These are phyloP conservation scores for Brenthis hecate DNA, from an alignment of 2,888 invertebrate genomes.

Conservation along the genomic window DNA sequence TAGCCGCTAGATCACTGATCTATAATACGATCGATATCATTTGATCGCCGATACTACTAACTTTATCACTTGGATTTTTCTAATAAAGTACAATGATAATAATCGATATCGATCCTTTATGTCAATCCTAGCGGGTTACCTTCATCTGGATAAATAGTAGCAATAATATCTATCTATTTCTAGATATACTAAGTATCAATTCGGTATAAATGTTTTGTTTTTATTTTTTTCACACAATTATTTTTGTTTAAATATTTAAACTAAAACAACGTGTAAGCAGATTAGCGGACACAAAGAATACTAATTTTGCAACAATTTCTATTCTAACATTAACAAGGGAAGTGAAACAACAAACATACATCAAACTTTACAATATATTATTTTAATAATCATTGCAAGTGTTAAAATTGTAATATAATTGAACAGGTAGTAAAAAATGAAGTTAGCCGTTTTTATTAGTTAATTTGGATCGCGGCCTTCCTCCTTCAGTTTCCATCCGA, in stretches of 20 bases:
- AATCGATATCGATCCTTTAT: no score
- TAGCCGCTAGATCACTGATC: conserved; percentile 44
- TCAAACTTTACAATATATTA: not conserved
- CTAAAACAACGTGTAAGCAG: no score
- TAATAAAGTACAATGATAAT: not conserved
- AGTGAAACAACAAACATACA: not conserved
- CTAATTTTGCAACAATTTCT: no score
- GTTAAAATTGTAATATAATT: not conserved
- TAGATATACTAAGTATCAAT: conserved; percentile 6
- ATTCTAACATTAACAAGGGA: not conserved
- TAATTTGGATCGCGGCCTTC: conserved; percentile 27
- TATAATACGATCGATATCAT: conserved; percentile 16
- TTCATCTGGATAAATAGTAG: no score
- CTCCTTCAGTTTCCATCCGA: conserved; percentile 41
- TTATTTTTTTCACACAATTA: no score
- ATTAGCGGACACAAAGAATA: no score
- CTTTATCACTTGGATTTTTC: not conserved
- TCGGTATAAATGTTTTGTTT: conserved; percentile 40
- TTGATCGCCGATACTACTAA: conserved; percentile 24
- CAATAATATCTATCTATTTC: no score
- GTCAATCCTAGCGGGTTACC: no score
- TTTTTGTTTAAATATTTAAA: no score
- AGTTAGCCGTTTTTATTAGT: conserved; percentile 25
- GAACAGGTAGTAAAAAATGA: conserved; percentile 12
- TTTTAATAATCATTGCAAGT: not conserved